These are phyloP conservation scores for Hyalella azteca DNA, from an alignment of 2,888 invertebrate species.

Conservation along the genomic window DNA sequence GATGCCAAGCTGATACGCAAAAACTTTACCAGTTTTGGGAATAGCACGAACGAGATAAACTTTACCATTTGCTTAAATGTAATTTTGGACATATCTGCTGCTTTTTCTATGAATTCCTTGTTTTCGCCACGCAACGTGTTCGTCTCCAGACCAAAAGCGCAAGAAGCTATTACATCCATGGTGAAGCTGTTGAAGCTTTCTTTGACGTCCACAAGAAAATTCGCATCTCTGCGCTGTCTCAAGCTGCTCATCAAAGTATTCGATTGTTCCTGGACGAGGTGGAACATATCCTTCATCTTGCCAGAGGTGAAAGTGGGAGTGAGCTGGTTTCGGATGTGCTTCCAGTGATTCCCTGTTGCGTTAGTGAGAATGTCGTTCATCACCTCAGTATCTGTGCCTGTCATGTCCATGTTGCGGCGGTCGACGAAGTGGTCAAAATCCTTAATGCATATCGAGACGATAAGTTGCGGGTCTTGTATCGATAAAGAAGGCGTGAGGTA, in stretches of 20 bases:
- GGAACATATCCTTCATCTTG: conserved; percentile 70
- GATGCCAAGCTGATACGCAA: not conserved
- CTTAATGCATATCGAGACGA: conserved; percentile 40
- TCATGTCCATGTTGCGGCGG: conserved; percentile 32
- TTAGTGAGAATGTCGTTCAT: conserved; percentile 22
- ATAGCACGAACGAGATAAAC: not conserved
- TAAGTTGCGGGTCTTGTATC: conserved; percentile 42
- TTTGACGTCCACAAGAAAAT: conserved; percentile 15
- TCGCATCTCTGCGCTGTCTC: not conserved
- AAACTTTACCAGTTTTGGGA: conserved; percentile 29
- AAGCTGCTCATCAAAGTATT: conserved; percentile 6
- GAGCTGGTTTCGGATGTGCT: conserved; percentile 69
- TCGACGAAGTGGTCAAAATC: conserved; percentile 52
- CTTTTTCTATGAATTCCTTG: conserved; percentile 37
- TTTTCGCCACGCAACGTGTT: conserved; percentile 24
- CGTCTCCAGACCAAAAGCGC: conserved; percentile 50
- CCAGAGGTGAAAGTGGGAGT: conserved; percentile 73
- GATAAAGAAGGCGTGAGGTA: not conserved
- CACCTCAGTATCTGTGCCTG: conserved; percentile 9
- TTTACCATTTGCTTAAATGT: not conserved
- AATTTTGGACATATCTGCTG: not conserved
- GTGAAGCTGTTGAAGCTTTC: conserved; percentile 41
- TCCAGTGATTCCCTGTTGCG: conserved; percentile 69
- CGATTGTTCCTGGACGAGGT: conserved; percentile 33
- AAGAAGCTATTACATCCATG: conserved; percentile 44